Conservation (phyloP, 2,797 vertebrate species). For the Sus cebifrons region DNA sequence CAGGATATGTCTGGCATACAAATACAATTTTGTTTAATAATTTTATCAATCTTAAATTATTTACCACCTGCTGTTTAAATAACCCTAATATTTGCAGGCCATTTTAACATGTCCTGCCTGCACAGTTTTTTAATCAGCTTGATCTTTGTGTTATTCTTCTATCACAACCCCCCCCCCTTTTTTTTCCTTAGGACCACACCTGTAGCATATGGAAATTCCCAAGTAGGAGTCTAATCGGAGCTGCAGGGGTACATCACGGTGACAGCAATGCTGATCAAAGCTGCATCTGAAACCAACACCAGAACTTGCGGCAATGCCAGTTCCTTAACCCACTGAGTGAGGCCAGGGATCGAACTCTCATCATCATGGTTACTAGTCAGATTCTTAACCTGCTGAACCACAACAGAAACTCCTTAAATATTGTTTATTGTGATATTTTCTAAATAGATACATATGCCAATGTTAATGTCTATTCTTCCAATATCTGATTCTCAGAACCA, state of each 20-base stretch:
- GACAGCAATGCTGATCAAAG: no score
- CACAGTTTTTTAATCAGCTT: neutral
- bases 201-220: no score
- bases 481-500: neutral
- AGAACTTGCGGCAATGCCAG: no score
- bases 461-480: neutral
- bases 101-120: neutral
- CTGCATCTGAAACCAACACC: no score
- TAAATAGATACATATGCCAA: neutral
- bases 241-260: no score
- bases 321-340: no score
- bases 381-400: no score
- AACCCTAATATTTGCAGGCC: neutral
- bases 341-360: no score
- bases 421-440: neutral
- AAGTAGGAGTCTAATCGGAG: no score
- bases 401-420: neutral
- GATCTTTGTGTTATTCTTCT: neutral
- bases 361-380: no score
- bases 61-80: neutral
- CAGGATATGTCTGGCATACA: neutral
- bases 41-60: neutral
- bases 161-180: neutral
- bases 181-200: no score
- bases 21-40: neutral